Evolutionary conservation across 2,888 invertebrate species (phyloP).

Genomic region (Spodoptera littoralis): DNA sequence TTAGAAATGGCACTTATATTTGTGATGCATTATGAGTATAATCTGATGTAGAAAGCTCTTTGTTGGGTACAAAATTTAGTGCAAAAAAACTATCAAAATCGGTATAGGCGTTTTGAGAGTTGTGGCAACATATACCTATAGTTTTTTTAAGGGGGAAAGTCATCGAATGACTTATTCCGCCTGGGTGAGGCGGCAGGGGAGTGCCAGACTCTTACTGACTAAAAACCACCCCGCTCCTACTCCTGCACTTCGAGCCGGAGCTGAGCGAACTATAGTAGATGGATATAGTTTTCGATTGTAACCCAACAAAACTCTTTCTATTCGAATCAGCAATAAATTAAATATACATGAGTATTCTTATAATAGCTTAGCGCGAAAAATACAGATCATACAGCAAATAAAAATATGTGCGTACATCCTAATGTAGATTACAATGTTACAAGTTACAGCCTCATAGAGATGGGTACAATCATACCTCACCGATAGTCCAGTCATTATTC

Average conservation of each 20-base stretch:
- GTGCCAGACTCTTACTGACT: no score
- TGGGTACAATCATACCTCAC: slow-evolving; percentile 42
- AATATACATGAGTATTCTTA: slow-evolving; percentile 43
- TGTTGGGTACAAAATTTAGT: background rate
- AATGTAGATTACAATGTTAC: background rate
- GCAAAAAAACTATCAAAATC: no score
- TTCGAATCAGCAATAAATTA: slow-evolving; percentile 11
- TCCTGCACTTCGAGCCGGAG: no score
- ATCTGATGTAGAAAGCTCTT: slow-evolving; percentile 13
- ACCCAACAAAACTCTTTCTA: slow-evolving; percentile 14
- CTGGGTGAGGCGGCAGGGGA: no score
- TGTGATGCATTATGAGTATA: slow-evolving; percentile 5
- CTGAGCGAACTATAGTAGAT: no score
- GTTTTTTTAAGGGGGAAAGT: no score
- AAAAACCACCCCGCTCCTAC: no score
- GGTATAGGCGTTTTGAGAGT: no score
- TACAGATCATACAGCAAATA: slow-evolving; percentile 37
- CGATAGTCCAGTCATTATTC: slow-evolving; percentile 35
- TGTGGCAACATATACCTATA: no score
- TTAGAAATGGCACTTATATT: slow-evolving; percentile 56
- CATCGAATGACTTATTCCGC: no score
- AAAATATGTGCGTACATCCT: slow-evolving; percentile 21
- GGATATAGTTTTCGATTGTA: background rate
- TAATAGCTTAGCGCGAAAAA: slow-evolving; percentile 20
- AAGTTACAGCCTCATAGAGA: slow-evolving; percentile 36